A percentile compares a stretch with the other conserved stretches of the same genome.
Evolutionary conservation across 1,140 invertebrate genomes (phyloP).

Genomic region (Diabrotica undecimpunctata): DNA sequence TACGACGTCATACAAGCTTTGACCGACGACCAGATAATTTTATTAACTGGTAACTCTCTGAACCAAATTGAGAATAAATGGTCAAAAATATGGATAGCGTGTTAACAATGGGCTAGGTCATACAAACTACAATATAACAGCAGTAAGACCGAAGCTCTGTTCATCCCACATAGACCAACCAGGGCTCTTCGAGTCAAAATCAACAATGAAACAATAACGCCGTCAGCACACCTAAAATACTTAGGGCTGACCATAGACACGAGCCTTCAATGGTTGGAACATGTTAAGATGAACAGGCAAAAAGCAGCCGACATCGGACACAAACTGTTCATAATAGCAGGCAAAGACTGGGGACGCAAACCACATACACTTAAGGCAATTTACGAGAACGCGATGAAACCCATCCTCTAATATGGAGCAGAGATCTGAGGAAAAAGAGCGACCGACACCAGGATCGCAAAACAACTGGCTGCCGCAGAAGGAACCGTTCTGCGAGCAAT

Average conservation of each 20-base stretch:
- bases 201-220: neutral
- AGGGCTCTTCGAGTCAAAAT: constrained; percentile 20
- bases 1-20: neutral
- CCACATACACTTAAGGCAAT: too few species aligned
- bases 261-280: too few species aligned
- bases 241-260: constrained; percentile 27
- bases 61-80: constrained; percentile 5
- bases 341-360: too few species aligned
- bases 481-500: constrained; percentile 6
- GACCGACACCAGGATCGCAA: constrained; percentile 10
- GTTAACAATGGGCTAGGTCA: constrained; percentile 2
- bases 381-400: neutral
- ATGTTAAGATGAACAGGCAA: too few species aligned
- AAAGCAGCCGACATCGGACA: too few species aligned
- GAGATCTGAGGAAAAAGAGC: constrained; percentile 26
- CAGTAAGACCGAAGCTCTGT: constrained; percentile 22
- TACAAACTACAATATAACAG: constrained; percentile 22
- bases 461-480: constrained; percentile 17
- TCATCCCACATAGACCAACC: too few species aligned
- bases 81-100: constrained; percentile 7
- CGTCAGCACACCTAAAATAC: constrained; percentile 18
- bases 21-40: too few species aligned
- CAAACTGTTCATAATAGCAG: too few species aligned
- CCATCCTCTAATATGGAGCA: neutral
- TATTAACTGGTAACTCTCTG: too few species aligned